Evolutionary conservation across 2,797 vertebrate genomes (phyloP).

Genomic region (Melanogrammus aeglefinus): DNA sequence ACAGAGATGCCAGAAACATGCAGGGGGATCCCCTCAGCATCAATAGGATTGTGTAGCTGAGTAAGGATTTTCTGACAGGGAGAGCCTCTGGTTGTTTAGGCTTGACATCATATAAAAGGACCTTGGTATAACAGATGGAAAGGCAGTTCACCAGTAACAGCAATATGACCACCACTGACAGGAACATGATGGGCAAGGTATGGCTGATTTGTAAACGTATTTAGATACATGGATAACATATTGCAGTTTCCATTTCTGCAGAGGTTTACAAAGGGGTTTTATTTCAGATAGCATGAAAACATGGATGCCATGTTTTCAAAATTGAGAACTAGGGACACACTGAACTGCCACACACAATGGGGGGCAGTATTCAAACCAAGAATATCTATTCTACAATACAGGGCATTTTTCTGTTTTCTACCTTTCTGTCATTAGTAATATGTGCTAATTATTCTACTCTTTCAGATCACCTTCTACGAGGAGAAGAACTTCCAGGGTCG

Average conservation of each 20-base stretch:
- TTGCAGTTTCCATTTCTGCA: not conserved
- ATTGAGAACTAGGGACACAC: not conserved
- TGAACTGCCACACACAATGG: not conserved
- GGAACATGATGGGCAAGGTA: conserved; percentile 58
- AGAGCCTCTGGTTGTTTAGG: conserved; percentile 48
- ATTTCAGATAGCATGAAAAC: not conserved
- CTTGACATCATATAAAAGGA: conserved; percentile 69
- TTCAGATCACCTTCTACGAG: conserved; percentile 77
- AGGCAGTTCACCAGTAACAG: conserved; percentile 30
- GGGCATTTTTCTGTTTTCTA: conserved; percentile 63
- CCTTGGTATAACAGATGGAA: conserved; percentile 48
- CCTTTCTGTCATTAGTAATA: conserved; percentile 25
- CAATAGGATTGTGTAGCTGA: conserved; percentile 48
- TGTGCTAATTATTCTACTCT: conserved; percentile 41
- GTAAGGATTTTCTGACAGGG: conserved; percentile 63
- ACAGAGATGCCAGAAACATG: not conserved
- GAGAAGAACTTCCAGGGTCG: conserved; percentile 72
- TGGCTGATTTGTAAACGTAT: conserved; percentile 24
- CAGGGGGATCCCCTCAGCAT: not conserved
- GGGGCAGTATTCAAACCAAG: not conserved
- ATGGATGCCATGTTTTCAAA: too few species aligned
- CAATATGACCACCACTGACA: conserved; percentile 36
- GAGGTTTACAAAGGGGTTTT: conserved; percentile 50
- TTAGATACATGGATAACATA: not conserved
- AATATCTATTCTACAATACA: conserved; percentile 53